Percentiles rank a stretch among this genome's conserved stretches.
Conservation (phyloP, 2,113 vertebrate species). For the Apistogramma diplotaenia region DNA sequence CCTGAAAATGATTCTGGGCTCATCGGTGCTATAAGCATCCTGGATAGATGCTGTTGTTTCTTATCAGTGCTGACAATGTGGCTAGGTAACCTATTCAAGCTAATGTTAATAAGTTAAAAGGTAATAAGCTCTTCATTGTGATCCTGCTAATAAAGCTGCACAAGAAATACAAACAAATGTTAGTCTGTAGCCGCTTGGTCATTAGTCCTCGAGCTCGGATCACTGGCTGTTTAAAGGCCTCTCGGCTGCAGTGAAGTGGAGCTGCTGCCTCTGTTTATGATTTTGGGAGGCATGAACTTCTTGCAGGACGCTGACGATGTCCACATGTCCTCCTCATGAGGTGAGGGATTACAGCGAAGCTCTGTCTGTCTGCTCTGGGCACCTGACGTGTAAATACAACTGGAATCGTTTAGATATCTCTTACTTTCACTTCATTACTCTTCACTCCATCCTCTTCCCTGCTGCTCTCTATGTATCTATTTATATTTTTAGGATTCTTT, state of each 20-base stretch:
- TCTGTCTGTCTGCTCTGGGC: slow-evolving; percentile 47
- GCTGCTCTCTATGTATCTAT: neutral
- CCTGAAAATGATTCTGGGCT: too few species aligned
- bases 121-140: neutral
- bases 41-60: too few species aligned
- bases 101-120: too few species aligned
- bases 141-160: neutral
- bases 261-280: neutral
- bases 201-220: neutral
- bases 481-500: neutral
- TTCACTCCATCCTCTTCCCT: neutral
- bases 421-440: slow-evolving; percentile 1
- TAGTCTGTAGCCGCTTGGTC: too few species aligned
- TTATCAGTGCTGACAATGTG: too few species aligned
- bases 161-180: neutral
- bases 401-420: slow-evolving; percentile 28
- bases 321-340: slow-evolving; percentile 11
- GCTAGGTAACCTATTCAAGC: too few species aligned
- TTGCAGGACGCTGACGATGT: slow-evolving; percentile 7
- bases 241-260: neutral
- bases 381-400: slow-evolving; percentile 33
- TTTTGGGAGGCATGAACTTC: neutral
- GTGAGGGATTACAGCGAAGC: slow-evolving; percentile 35
- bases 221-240: neutral
- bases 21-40: too few species aligned